Evolutionary conservation across 2,888 invertebrate species (phyloP).

Genomic region (Tenodera sinensis): DNA sequence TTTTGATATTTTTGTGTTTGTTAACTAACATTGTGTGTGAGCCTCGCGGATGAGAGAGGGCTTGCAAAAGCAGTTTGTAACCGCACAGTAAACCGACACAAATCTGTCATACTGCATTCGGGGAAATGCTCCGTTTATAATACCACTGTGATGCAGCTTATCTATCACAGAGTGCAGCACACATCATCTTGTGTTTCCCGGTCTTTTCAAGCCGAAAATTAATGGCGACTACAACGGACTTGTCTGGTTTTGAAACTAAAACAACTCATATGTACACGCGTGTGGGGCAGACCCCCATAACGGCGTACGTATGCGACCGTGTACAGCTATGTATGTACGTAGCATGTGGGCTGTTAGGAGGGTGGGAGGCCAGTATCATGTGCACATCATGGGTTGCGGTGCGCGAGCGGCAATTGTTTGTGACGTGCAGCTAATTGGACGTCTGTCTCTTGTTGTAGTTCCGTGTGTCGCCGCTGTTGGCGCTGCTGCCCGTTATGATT

Average conservation of each 20-base stretch:
- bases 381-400: slow-evolving; percentile 22
- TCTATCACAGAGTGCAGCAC: background rate
- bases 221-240: slow-evolving; percentile 1
- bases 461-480: slow-evolving; percentile 19
- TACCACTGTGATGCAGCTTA: background rate
- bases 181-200: background rate
- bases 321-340: background rate
- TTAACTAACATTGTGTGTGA: background rate
- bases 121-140: background rate
- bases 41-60: background rate
- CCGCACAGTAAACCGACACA: background rate
- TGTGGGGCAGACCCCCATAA: background rate
- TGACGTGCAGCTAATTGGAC: slow-evolving; percentile 29
- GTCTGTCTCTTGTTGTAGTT: slow-evolving; percentile 20
- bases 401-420: slow-evolving; percentile 27
- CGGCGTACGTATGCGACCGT: background rate
- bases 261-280: background rate
- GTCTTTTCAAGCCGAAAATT: slow-evolving; percentile 4
- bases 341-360: background rate
- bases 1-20: background rate
- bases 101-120: background rate
- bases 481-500: slow-evolving; percentile 25
- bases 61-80: background rate
- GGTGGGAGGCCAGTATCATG: background rate
- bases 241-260: slow-evolving; percentile 1